phyloP scores from a whole-genome alignment of 2,888 invertebrate species.

The Scaptomyza polygonia region DNA sequence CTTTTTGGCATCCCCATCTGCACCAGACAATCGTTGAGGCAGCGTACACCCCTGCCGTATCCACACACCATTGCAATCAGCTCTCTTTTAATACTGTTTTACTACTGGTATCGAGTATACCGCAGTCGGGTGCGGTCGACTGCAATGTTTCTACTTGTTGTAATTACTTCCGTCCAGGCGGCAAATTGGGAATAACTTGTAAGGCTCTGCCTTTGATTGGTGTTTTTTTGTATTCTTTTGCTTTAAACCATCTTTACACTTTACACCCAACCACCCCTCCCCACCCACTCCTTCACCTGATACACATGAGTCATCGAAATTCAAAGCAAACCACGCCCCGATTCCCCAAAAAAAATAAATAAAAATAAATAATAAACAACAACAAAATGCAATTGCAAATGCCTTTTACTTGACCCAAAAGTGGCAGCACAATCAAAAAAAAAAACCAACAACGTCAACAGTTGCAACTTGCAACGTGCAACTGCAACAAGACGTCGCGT shows the following conservation, averaged over 20 bases:
- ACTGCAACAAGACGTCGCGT: slow-evolving; percentile 51
- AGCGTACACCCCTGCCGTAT: too few relatives aligned
- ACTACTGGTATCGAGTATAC: too few relatives aligned
- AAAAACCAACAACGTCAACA: slow-evolving; percentile 23
- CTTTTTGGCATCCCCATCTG: too few relatives aligned
- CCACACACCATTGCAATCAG: too few relatives aligned
- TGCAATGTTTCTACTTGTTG: too few relatives aligned
- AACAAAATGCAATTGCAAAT: slow-evolving; percentile 60
- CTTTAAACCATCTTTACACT: too few relatives aligned
- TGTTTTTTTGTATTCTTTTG: background rate
- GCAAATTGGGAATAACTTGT: slow-evolving; percentile 36
- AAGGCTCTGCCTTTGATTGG: slow-evolving; percentile 31
- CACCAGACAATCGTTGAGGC: too few relatives aligned
- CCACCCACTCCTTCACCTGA: too few relatives aligned
- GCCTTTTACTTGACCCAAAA: slow-evolving; percentile 77
- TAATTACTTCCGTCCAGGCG: slow-evolving; percentile 63
- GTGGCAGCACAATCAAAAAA: slow-evolving; percentile 36
- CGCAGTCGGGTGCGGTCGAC: too few relatives aligned
- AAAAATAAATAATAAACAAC: slow-evolving; percentile 18
- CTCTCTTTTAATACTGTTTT: too few relatives aligned
- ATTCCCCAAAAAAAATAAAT: slow-evolving; percentile 22
- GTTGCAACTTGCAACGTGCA: slow-evolving; percentile 43
- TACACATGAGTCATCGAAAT: slow-evolving; percentile 26
- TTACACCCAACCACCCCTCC: background rate
- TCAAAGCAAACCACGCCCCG: slow-evolving; percentile 30